Percentiles rank a stretch among this genome's conserved stretches.
These are phyloP conservation scores for Hydropotes inermis DNA, from an alignment of 2,113 vertebrate genomes.

Conservation along the genomic window DNA sequence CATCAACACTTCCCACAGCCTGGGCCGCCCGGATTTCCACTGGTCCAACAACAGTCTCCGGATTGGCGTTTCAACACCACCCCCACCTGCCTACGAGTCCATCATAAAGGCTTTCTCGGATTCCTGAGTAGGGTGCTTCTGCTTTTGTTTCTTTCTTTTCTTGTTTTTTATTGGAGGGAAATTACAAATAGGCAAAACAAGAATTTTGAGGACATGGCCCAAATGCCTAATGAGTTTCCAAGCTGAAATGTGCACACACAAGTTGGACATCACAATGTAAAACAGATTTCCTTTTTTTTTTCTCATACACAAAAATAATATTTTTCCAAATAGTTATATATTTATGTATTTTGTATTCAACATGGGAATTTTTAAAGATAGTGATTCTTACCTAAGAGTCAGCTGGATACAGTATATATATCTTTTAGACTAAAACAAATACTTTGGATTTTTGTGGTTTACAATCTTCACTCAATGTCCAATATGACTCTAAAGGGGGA, in stretches of 20 bases:
- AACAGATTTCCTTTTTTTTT: not conserved
- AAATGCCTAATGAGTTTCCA: not conserved
- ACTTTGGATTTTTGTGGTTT: not conserved
- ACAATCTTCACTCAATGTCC: not conserved
- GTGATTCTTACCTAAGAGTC: not conserved
- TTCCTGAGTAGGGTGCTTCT: conserved; percentile 76
- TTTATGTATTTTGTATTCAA: conserved; percentile 61
- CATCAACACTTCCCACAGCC: conserved; percentile 72
- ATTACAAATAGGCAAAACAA: not conserved
- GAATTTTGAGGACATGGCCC: not conserved
- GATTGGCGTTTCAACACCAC: conserved; percentile 84
- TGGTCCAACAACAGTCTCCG: conserved; percentile 90
- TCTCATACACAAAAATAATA: not conserved
- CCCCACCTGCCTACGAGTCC: conserved; percentile 93
- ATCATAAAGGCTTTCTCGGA: conserved; percentile 97
- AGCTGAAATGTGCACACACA: accelerated
- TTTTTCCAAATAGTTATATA: not conserved
- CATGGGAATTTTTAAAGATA: conserved; percentile 32
- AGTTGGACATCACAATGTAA: not conserved
- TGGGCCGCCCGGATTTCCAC: conserved; percentile 87
- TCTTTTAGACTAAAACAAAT: not conserved
- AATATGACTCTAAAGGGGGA: not conserved
- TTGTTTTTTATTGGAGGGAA: not conserved
- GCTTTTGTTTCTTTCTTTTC: not conserved
- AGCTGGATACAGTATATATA: not conserved